Conservation (phyloP, 2,888 invertebrate species). For the Lydus trimaculatus region DNA sequence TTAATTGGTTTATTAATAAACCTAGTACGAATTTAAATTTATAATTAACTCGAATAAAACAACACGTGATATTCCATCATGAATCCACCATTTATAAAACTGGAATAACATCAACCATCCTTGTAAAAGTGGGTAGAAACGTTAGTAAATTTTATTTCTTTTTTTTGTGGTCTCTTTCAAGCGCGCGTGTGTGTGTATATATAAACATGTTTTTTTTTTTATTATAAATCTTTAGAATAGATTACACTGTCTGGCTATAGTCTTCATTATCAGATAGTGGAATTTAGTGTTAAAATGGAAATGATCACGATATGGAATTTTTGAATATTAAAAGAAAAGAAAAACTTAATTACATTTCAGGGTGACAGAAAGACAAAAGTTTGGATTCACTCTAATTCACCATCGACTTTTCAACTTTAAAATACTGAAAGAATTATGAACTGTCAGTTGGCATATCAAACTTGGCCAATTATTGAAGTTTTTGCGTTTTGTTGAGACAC, state of each 20-base stretch:
- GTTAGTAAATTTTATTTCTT: background rate
- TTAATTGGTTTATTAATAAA: background rate
- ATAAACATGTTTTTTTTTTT: background rate
- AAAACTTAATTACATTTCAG: too few relatives aligned
- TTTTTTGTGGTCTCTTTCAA: too few relatives aligned
- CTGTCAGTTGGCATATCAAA: background rate
- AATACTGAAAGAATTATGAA: background rate
- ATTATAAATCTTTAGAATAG: background rate
- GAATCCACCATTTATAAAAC: too few relatives aligned
- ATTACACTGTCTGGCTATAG: background rate
- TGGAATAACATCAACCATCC: too few relatives aligned
- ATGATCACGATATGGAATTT: background rate
- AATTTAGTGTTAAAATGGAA: background rate
- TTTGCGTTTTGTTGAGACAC: too few relatives aligned
- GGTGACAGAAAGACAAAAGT: too few relatives aligned
- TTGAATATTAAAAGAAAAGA: background rate
- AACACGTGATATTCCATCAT: too few relatives aligned
- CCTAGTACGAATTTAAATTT: background rate
- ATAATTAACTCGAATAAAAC: background rate
- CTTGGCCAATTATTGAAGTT: background rate
- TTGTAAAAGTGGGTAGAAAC: background rate
- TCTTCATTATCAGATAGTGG: background rate
- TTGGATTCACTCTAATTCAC: background rate
- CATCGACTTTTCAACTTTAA: background rate
- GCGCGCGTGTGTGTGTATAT: background rate